phyloP scores from a whole-genome alignment of 2,888 invertebrate species.

The Drosophila multiciliata region DNA sequence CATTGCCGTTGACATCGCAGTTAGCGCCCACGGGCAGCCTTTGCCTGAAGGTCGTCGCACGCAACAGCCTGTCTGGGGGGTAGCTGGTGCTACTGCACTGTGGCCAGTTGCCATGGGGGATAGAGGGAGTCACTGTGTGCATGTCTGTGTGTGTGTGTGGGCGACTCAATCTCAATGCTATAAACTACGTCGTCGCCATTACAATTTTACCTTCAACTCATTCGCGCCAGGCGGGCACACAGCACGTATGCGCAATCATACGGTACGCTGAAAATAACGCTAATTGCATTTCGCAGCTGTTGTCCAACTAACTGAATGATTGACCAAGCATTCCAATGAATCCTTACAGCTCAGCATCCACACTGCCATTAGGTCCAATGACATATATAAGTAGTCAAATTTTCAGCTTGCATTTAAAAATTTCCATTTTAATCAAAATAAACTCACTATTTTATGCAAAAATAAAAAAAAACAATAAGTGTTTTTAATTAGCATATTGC shows the following conservation, averaged over 20 bases:
- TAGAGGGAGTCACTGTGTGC: slow-evolving; percentile 1
- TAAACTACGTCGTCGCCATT: slow-evolving; percentile 66
- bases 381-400: slow-evolving; percentile 2
- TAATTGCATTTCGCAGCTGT: slow-evolving; percentile 74
- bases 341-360: slow-evolving; percentile 6
- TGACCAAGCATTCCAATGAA: slow-evolving; percentile 28
- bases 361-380: slow-evolving; percentile 1
- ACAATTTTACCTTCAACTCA: slow-evolving; percentile 68
- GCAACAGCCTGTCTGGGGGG: slow-evolving; percentile 13
- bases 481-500: not conserved
- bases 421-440: slow-evolving; percentile 17
- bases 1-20: slow-evolving; percentile 44
- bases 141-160: slow-evolving; percentile 17
- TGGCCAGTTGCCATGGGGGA: slow-evolving; percentile 4
- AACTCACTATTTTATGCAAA: slow-evolving; percentile 1
- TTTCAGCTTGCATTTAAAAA: slow-evolving; percentile 26
- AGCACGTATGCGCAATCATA: slow-evolving; percentile 71
- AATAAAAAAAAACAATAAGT: not conserved
- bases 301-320: slow-evolving; percentile 33
- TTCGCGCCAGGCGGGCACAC: slow-evolving; percentile 39
- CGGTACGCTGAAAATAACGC: slow-evolving; percentile 68
- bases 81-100: not conserved
- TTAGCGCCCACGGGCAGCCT: slow-evolving; percentile 32
- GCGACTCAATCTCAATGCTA: slow-evolving; percentile 71
- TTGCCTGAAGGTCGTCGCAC: slow-evolving; percentile 66